Percentiles rank a stretch among this genome's conserved stretches.
These are phyloP conservation scores for Flexamia atlantica DNA, from an alignment of 2,888 invertebrate species.

Conservation along the genomic window DNA sequence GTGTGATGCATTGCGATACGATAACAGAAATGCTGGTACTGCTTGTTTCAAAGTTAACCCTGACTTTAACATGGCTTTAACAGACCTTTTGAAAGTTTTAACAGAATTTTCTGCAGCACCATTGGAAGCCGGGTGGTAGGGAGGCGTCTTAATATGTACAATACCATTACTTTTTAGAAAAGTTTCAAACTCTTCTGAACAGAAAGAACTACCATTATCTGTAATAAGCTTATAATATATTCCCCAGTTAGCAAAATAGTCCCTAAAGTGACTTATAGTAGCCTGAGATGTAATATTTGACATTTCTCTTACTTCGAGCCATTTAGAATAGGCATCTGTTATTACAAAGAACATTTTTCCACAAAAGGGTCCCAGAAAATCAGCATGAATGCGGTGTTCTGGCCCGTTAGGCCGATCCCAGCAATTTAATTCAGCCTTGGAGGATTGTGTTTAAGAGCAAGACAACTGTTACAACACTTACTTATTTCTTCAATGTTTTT, in stretches of 20 bases:
- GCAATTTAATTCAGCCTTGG: background rate
- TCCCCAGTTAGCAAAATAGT: background rate
- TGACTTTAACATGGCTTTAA: no score
- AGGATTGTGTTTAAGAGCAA: background rate
- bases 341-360: slow-evolving; percentile 47
- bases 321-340: slow-evolving; percentile 60
- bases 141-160: slow-evolving; percentile 15
- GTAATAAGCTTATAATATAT: background rate
- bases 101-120: no score
- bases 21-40: no score
- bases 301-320: slow-evolving; percentile 23
- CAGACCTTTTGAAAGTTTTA: no score
- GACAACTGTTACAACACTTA: slow-evolving; percentile 16
- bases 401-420: slow-evolving; percentile 10
- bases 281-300: background rate
- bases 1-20: no score
- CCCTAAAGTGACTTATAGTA: background rate
- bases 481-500: slow-evolving; percentile 48
- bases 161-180: background rate
- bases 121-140: no score
- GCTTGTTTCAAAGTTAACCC: no score
- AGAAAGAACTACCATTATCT: slow-evolving; percentile 15
- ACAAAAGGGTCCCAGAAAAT: slow-evolving; percentile 58
- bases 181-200: background rate
- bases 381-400: slow-evolving; percentile 44